Conservation (phyloP, 2,797 vertebrate genomes). For the Poecilia wingei region DNA sequence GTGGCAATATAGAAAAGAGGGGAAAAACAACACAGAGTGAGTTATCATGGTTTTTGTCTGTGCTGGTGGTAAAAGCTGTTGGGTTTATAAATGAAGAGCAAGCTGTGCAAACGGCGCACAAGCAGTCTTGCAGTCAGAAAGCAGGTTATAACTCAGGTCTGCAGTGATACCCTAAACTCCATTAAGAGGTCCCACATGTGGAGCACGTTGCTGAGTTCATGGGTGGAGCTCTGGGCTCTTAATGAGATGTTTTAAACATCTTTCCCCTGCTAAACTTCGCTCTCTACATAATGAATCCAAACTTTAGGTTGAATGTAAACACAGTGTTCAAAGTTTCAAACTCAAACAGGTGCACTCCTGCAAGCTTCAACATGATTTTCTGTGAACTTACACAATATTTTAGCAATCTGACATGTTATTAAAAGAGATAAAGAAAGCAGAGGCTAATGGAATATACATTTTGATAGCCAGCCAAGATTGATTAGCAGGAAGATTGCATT, state of each 20-base stretch:
- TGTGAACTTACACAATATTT: slow-evolving; percentile 13
- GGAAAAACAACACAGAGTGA: slow-evolving; percentile 60
- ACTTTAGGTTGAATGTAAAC: slow-evolving; percentile 54
- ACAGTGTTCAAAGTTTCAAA: slow-evolving; percentile 29
- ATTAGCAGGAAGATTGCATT: slow-evolving; percentile 57
- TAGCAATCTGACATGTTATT: slow-evolving; percentile 60
- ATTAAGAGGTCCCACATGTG: slow-evolving; percentile 74
- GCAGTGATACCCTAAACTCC: slow-evolving; percentile 61
- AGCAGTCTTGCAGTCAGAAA: slow-evolving; percentile 58
- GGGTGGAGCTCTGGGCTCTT: slow-evolving; percentile 48
- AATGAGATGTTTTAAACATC: slow-evolving; percentile 62
- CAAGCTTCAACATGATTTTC: slow-evolving; percentile 35
- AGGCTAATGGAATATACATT: slow-evolving; percentile 58
- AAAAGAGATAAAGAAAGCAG: slow-evolving; percentile 48
- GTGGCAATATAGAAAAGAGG: slow-evolving; percentile 35
- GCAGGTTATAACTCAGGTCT: slow-evolving; percentile 67
- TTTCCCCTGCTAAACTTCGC: slow-evolving; percentile 54
- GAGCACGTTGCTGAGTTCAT: slow-evolving; percentile 52
- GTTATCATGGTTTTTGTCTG: slow-evolving; percentile 58
- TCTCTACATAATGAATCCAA: slow-evolving; percentile 32
- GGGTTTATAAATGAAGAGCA: slow-evolving; percentile 68
- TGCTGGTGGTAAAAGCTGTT: slow-evolving; percentile 60
- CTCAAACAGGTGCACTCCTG: slow-evolving; percentile 55
- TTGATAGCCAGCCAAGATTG: slow-evolving; percentile 51
- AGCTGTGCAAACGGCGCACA: slow-evolving; percentile 37